phyloP scores from a whole-genome alignment of 2,113 vertebrate genomes.

The Tragelaphus imberbis region DNA sequence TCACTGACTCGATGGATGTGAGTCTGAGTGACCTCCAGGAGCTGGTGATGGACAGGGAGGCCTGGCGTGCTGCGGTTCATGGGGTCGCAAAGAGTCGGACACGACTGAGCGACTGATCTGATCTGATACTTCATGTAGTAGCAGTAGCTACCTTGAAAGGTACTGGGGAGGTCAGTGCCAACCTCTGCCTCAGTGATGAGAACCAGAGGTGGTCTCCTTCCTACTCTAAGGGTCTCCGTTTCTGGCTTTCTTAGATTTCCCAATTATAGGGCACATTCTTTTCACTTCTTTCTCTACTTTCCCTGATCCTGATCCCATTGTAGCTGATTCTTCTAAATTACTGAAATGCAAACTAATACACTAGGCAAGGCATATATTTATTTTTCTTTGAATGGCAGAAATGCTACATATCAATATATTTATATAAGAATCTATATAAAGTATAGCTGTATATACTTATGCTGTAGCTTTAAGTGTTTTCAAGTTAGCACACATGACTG shows the following conservation, averaged over 20 bases:
- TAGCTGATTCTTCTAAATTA: background rate
- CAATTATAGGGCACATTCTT: background rate
- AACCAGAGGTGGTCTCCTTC: background rate
- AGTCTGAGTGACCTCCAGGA: too few relatives aligned
- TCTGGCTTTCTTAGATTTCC: background rate
- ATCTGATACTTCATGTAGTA: background rate
- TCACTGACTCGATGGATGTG: too few relatives aligned
- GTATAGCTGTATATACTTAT: background rate
- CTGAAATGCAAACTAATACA: background rate
- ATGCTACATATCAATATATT: conserved; percentile 4
- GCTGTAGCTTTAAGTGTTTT: conserved; percentile 10
- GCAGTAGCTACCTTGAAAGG: background rate
- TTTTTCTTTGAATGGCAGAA: conserved; percentile 51
- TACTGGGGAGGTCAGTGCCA: background rate
- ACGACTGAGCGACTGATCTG: too few relatives aligned
- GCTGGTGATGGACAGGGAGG: too few relatives aligned
- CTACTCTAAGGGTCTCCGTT: background rate
- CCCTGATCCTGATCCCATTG: background rate
- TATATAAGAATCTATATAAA: conserved; percentile 8
- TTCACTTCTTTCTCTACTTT: background rate
- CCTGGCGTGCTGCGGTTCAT: too few relatives aligned
- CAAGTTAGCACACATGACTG: background rate
- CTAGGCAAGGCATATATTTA: background rate
- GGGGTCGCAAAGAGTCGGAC: too few relatives aligned
- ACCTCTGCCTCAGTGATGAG: background rate